Evolutionary conservation across 2,797 vertebrate genomes (phyloP).

Genomic region (Pelodytes ibericus): DNA sequence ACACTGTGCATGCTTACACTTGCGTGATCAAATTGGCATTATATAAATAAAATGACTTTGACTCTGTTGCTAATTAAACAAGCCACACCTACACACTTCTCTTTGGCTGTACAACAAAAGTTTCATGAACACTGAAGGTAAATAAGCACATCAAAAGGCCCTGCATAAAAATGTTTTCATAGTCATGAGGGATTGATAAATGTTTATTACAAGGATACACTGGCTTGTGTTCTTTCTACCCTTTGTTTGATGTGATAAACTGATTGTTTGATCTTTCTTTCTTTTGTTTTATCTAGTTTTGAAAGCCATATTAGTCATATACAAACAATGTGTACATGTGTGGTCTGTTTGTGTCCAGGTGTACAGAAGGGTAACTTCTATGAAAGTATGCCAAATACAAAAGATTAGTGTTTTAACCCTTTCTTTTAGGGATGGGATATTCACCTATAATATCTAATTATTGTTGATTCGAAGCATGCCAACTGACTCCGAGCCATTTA

Average conservation of each 20-base stretch:
- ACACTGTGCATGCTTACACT: neutral
- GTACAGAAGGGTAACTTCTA: conserved; percentile 39
- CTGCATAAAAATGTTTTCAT: conserved; percentile 15
- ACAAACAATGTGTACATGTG: conserved; percentile 35
- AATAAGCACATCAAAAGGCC: conserved; percentile 50
- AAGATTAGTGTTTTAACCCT: no score
- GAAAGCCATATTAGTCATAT: conserved; percentile 44
- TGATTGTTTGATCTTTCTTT: conserved; percentile 48
- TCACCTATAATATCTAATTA: no score
- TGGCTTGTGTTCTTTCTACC: conserved; percentile 1
- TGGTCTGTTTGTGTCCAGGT: conserved; percentile 36
- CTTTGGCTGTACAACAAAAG: conserved; percentile 44
- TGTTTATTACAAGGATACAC: conserved; percentile 28
- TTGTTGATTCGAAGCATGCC: no score
- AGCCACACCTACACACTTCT: conserved; percentile 29
- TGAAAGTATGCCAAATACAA: conserved; percentile 39
- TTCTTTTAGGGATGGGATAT: no score
- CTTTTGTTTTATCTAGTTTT: conserved; percentile 50
- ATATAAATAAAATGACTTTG: conserved; percentile 22
- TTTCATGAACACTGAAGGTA: conserved; percentile 40
- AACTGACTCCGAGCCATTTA: no score
- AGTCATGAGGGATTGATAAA: conserved; percentile 36
- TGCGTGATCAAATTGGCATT: conserved; percentile 18
- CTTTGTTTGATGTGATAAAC: conserved; percentile 50
- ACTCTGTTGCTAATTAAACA: conserved; percentile 34